Base-by-base conservation (phyloP, 2,113 vertebrate genomes). In the Anser brachyrhynchus region DNA sequence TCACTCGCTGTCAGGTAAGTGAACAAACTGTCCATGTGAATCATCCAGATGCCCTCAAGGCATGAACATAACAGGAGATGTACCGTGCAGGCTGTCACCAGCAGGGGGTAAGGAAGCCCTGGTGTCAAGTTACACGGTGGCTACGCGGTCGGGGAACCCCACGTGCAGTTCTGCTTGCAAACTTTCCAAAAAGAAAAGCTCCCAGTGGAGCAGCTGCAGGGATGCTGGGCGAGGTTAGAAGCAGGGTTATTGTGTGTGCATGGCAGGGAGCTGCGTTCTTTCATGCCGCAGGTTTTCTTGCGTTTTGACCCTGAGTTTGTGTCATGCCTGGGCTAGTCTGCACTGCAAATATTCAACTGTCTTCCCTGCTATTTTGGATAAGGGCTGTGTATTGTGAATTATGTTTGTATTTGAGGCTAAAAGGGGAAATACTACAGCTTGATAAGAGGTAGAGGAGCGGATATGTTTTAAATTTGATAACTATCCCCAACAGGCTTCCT, bases 91-190 rank as follows among this genome's bases (percentile, higher is more conserved):
- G 64, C 66, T 94, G 75, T 43, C 74, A 37, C 35, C 71, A 90
- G 75, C 43, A 69, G 70, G 0, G 4, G 31, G 31, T 12, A 28
- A 74, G 84, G 70, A 91, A 64, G 43, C 62, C 39, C 57, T 25
- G 1, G 74, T 16, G 11, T 6, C 46, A 19, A 6, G 33, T 71
- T 37, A 26, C 33, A 3, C 0, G 0, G 29, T 23, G 41, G 11
- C 46, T 5, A 2, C 4, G 21, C 0, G 3, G 13, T 25, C 22
- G 75, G 54, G 75, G 75, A 88, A 85, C 70, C 35, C 62, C 35
- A 11, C 7, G 14, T 6, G 6, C 2, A 5, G 6, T n/a, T 69
- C 62, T 85, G 35, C 75, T 28, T 73, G 54, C 39, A 69, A 16
- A 15, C 49, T 39, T 85, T 21, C 29, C 26, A 9, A 54, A 51